Conservation (phyloP, 2,888 invertebrate genomes). For the Seira musarum region DNA sequence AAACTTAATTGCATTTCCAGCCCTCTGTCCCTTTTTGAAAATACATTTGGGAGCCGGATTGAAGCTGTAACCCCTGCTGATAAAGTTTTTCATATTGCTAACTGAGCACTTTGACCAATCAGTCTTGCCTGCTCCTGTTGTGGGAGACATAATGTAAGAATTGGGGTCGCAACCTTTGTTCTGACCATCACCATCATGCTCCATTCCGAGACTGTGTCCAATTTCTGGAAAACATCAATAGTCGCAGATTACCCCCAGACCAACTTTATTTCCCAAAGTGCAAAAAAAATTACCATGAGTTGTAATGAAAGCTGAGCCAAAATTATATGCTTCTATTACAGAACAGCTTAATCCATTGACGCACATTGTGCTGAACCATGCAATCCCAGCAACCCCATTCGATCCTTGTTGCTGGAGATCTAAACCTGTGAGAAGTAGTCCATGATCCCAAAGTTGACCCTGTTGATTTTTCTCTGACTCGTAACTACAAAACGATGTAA, state of each 20-base stretch:
- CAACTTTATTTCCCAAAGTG: no score
- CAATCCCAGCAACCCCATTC: slow-evolving; percentile 42
- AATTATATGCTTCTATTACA: slow-evolving; percentile 51
- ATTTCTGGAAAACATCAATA: not conserved
- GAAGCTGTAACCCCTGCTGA: slow-evolving; percentile 32
- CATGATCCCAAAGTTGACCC: slow-evolving; percentile 62
- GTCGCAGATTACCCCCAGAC: not conserved
- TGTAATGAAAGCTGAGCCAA: slow-evolving; percentile 51
- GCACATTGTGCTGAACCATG: slow-evolving; percentile 62
- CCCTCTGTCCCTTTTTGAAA: slow-evolving; percentile 32
- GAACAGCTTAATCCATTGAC: slow-evolving; percentile 56
- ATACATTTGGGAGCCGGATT: slow-evolving; percentile 29
- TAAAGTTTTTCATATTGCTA: slow-evolving; percentile 41
- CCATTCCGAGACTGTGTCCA: slow-evolving; percentile 48
- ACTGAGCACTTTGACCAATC: slow-evolving; percentile 57
- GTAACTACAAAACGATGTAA: slow-evolving; percentile 56
- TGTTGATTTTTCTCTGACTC: slow-evolving; percentile 48
- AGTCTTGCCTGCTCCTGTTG: slow-evolving; percentile 57
- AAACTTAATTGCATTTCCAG: slow-evolving; percentile 24
- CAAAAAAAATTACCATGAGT: slow-evolving; percentile 41
- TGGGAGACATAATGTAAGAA: slow-evolving; percentile 58
- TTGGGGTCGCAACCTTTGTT: slow-evolving; percentile 36
- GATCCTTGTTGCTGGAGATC: slow-evolving; percentile 44
- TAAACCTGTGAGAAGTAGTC: slow-evolving; percentile 55
- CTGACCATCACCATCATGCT: slow-evolving; percentile 48